phyloP scores from a whole-genome alignment of 2,113 vertebrate genomes.

The Macrotis lagotis region DNA sequence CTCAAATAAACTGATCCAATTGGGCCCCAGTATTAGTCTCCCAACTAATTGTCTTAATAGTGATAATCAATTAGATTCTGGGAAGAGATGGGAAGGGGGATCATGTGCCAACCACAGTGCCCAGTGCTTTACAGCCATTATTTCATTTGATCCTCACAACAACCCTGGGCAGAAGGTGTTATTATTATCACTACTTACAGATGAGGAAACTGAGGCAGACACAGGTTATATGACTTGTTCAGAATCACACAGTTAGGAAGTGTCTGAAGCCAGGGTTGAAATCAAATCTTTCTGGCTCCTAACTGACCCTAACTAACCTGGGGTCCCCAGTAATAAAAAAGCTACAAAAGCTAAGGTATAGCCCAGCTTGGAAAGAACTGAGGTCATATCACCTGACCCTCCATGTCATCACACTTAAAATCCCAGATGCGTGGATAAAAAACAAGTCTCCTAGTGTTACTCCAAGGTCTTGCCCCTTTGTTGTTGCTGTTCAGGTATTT shows the following conservation, averaged over 20 bases:
- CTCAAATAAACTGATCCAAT: neutral
- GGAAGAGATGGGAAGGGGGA: neutral
- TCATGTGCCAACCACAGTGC: neutral
- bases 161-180: neutral
- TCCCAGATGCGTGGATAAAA: constrained; percentile 51
- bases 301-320: neutral
- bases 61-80: neutral
- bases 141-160: neutral
- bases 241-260: neutral
- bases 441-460: constrained; percentile 58
- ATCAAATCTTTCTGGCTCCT: neutral
- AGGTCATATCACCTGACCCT: constrained; percentile 34
- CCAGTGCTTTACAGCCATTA: neutral
- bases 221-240: neutral
- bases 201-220: neutral
- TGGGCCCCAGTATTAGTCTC: neutral
- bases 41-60: neutral
- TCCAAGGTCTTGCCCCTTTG: constrained; percentile 55
- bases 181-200: neutral
- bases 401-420: constrained; percentile 50
- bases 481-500: no score
- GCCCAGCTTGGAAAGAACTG: constrained; percentile 44
- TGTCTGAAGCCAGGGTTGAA: neutral
- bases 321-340: neutral
- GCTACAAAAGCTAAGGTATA: constrained; percentile 6